phyloP scores from a whole-genome alignment of 2,113 vertebrate genomes.

The Gracilinanus agilis region DNA sequence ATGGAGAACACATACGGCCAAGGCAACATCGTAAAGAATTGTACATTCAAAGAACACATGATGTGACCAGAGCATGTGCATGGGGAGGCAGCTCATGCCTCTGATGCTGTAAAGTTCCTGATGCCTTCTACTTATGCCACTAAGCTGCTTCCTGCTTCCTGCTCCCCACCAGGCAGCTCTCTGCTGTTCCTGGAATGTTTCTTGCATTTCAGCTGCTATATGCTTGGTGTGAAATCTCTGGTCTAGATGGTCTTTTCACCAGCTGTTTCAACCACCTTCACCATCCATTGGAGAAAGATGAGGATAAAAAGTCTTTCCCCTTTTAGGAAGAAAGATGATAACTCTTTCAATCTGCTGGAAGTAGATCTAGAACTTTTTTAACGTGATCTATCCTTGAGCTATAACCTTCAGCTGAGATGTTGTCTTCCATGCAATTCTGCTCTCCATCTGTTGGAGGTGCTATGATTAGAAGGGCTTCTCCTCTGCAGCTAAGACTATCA shows the following conservation, averaged over 20 bases:
- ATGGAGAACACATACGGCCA: too few species aligned
- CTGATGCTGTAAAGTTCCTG: neutral
- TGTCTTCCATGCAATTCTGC: neutral
- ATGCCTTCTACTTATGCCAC: neutral
- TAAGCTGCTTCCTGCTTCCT: neutral
- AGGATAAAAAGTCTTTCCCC: neutral
- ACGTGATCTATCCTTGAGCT: neutral
- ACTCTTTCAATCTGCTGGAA: neutral
- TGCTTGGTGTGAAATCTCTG: neutral
- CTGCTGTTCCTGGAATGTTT: neutral
- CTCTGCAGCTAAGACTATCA: neutral
- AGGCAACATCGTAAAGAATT: too few species aligned
- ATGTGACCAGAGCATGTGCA: neutral
- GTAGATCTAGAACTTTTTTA: neutral
- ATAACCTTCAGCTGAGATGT: neutral
- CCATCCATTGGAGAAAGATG: neutral
- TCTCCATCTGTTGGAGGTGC: neutral
- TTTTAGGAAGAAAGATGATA: neutral
- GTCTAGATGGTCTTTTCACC: neutral
- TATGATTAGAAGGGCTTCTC: neutral
- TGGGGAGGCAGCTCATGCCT: neutral
- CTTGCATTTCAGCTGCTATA: neutral
- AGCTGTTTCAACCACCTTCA: neutral
- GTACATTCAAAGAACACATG: neutral
- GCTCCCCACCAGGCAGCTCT: too few species aligned